phyloP scores from a whole-genome alignment of 2,888 invertebrate species.

The Brenthis hecate region DNA sequence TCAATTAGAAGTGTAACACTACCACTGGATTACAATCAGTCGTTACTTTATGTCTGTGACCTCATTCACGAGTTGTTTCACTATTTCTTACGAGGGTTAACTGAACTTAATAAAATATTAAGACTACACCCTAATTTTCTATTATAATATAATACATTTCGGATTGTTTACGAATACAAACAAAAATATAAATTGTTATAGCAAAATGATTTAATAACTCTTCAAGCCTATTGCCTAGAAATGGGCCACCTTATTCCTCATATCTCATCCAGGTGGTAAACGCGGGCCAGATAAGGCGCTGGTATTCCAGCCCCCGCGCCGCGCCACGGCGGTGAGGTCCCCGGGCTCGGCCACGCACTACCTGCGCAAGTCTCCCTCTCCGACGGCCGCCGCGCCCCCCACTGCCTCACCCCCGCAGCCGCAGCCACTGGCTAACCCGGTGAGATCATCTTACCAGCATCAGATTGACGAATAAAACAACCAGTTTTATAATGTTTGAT shows the following conservation, averaged over 20 bases:
- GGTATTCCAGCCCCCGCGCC: conserved; percentile 87
- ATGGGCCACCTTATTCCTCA: too few species aligned
- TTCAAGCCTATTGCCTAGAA: too few species aligned
- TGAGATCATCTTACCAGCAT: conserved; percentile 33
- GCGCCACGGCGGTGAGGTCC: conserved; percentile 92
- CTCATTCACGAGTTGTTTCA: background rate
- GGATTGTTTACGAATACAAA: too few species aligned
- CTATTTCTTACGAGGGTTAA: background rate
- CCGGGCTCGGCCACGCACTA: conserved; percentile 92
- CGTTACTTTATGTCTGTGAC: background rate
- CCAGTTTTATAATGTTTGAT: too few species aligned
- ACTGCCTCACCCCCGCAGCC: conserved; percentile 54
- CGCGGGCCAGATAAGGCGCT: conserved; percentile 83
- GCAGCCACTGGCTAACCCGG: conserved; percentile 55
- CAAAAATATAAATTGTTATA: too few species aligned
- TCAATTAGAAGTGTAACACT: background rate
- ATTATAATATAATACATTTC: too few species aligned
- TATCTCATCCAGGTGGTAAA: conserved; percentile 60
- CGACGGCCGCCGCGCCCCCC: conserved; percentile 84
- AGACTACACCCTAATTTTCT: too few species aligned
- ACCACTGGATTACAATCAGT: background rate
- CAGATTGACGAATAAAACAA: too few species aligned
- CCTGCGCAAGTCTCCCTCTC: conserved; percentile 96
- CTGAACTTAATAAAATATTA: too few species aligned
- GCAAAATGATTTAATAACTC: too few species aligned